phyloP scores from a whole-genome alignment of 2,113 vertebrate genomes.

The Polypterus bichir region DNA sequence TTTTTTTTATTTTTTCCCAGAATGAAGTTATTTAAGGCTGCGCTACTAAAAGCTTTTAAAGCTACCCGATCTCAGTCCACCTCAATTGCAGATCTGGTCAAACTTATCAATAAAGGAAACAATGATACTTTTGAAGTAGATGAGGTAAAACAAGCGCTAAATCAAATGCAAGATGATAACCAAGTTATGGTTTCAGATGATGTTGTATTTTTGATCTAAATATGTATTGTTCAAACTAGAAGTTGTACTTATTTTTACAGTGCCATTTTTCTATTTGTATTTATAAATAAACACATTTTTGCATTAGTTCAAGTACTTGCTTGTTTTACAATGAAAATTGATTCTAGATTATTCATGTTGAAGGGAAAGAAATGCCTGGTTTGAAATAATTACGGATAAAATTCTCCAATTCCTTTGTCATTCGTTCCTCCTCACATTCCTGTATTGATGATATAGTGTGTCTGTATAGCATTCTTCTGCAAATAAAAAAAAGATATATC shows the following conservation, averaged over 20 bases:
- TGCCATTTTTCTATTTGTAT: no score
- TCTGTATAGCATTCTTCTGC: no score
- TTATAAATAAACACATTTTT: no score
- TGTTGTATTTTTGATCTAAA: constrained; percentile 39
- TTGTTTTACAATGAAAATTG: no score
- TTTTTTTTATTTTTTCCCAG: constrained; percentile 11
- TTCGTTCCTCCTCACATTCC: no score
- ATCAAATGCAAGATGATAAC: constrained; percentile 43
- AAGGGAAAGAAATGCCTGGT: no score
- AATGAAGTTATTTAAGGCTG: constrained; percentile 38
- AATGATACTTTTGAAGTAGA: constrained; percentile 24
- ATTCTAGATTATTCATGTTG: no score
- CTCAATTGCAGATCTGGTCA: constrained; percentile 27
- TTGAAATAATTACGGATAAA: no score
- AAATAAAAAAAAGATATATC: no score
- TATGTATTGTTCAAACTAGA: constrained; percentile 7
- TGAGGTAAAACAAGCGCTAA: constrained; percentile 33
- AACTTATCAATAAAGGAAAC: constrained; percentile 30
- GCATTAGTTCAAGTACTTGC: no score
- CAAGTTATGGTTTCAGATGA: constrained; percentile 46
- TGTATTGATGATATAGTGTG: no score
- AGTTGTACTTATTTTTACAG: neutral
- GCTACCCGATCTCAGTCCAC: constrained; percentile 36
- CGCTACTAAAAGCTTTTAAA: constrained; percentile 37
- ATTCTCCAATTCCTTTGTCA: no score